Conservation (phyloP, 2,113 vertebrate species). For the Paradoxurus hermaphroditus region DNA sequence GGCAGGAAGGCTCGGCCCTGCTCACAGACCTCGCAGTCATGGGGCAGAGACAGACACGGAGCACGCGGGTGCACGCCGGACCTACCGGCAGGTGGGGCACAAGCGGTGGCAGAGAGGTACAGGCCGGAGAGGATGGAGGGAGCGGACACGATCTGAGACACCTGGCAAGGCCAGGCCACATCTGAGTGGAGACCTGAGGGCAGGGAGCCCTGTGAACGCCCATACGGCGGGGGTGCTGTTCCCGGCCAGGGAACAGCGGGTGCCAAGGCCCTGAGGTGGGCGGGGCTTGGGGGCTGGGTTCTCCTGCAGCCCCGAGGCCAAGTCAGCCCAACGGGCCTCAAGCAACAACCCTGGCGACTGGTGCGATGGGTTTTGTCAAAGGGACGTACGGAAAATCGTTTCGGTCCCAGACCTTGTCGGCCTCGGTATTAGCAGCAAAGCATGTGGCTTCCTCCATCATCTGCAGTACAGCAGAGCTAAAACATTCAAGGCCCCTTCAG, state of each 20-base stretch:
- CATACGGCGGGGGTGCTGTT: neutral
- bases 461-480: neutral
- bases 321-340: neutral
- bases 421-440: neutral
- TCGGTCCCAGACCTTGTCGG: neutral
- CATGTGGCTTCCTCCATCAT: neutral
- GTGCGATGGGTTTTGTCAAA: neutral
- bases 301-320: neutral
- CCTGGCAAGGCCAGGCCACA: neutral
- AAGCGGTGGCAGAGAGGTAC: too few relatives aligned
- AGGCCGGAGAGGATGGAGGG: neutral
- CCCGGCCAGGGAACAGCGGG: neutral
- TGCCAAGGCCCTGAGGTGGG: neutral
- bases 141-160: neutral
- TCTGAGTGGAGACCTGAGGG: neutral
- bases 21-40: neutral
- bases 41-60: neutral
- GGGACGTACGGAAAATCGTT: neutral
- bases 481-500: neutral
- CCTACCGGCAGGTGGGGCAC: rapidly evolving
- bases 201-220: neutral
- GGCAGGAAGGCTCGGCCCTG: neutral
- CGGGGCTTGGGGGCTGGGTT: neutral
- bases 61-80: neutral
- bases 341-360: neutral